These are phyloP conservation scores for Drosophila testacea DNA, from an alignment of 2,888 invertebrate genomes.

Conservation along the genomic window DNA sequence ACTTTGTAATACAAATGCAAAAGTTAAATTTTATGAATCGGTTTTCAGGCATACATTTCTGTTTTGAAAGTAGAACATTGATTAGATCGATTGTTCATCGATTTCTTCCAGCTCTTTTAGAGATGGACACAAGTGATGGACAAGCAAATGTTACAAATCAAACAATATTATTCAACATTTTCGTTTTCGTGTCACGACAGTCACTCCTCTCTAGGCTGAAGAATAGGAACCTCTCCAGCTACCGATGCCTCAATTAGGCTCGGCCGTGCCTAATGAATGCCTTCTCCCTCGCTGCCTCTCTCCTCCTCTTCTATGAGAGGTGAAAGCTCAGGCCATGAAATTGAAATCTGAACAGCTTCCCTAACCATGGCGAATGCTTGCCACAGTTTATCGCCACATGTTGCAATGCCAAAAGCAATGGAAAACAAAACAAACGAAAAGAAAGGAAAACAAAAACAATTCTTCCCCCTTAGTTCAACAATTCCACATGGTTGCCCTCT, in stretches of 20 bases:
- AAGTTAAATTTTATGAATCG: no score
- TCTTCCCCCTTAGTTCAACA: constrained; percentile 9
- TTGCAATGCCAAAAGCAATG: constrained; percentile 51
- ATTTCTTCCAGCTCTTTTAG: no score
- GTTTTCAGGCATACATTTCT: no score
- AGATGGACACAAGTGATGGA: not conserved
- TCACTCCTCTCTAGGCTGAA: not conserved
- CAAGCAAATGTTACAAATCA: not conserved
- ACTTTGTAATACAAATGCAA: no score
- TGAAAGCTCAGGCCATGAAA: constrained; percentile 58
- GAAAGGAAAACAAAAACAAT: constrained; percentile 15
- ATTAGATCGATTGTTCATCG: no score
- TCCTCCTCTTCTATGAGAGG: constrained; percentile 24
- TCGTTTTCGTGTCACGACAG: not conserved
- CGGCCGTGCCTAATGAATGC: constrained; percentile 45
- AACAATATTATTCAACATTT: not conserved
- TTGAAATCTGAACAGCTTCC: constrained; percentile 35
- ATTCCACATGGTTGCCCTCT: constrained; percentile 30
- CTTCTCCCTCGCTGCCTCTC: not conserved
- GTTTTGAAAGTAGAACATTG: no score
- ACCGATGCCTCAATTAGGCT: constrained; percentile 47
- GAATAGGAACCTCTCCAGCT: not conserved
- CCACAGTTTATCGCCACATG: constrained; percentile 58
- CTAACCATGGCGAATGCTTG: constrained; percentile 45
- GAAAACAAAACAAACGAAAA: constrained; percentile 30